A percentile compares a stretch with the other conserved stretches of the same genome.
These are phyloP conservation scores for Plagodis dolabraria DNA, from an alignment of 2,888 invertebrate genomes.

Conservation along the genomic window DNA sequence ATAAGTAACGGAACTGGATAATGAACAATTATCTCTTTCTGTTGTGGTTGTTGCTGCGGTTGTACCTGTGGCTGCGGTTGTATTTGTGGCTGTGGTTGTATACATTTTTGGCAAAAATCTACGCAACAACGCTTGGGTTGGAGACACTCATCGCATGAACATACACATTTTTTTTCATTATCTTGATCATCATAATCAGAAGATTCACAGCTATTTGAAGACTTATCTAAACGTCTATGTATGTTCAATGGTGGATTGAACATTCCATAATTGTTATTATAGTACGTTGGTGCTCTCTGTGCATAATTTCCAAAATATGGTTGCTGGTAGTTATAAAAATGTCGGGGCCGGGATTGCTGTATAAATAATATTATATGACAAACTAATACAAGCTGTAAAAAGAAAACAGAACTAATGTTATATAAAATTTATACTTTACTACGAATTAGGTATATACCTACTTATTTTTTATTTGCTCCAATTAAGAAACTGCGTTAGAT, in stretches of 20 bases:
- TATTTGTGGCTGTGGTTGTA: neutral
- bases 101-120: neutral
- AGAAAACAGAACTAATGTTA: neutral
- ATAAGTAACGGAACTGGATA: constrained; percentile 8
- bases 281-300: neutral
- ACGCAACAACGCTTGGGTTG: neutral
- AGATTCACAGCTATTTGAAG: neutral
- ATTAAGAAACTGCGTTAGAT: too few relatives aligned
- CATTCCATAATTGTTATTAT: neutral
- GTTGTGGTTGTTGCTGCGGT: neutral
- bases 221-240: neutral
- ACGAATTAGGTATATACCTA: too few relatives aligned
- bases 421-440: too few relatives aligned
- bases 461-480: too few relatives aligned
- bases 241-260: neutral
- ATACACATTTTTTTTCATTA: neutral
- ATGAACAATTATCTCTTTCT: neutral
- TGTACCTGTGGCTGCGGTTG: neutral
- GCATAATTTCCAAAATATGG: neutral
- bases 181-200: neutral
- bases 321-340: neutral
- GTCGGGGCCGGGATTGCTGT: neutral
- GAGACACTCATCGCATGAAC: neutral
- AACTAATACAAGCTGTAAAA: constrained; percentile 4
- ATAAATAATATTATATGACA: constrained; percentile 9